Evolutionary conservation across 2,113 vertebrate species (phyloP).

Genomic region (Aegithalos caudatus): DNA sequence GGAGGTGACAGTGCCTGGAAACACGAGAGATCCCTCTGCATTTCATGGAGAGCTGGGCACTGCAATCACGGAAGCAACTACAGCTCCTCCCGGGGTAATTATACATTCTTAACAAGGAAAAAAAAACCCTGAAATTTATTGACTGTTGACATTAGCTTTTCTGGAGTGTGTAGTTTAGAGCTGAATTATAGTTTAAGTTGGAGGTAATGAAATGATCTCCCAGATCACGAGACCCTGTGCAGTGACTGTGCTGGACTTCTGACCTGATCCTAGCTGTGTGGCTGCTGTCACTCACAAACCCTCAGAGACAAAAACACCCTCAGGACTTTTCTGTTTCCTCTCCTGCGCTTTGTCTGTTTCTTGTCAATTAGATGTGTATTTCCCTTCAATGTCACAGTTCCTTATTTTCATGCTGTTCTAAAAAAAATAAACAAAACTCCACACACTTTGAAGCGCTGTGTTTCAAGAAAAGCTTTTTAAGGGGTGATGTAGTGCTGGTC

Average conservation of each 20-base stretch:
- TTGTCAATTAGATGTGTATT: accelerated
- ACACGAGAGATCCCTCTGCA: accelerated
- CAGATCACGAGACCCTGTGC: accelerated
- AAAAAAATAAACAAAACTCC: no score
- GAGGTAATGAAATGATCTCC: not conserved
- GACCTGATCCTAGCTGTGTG: accelerated
- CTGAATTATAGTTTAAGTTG: accelerated
- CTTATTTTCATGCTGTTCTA: no score
- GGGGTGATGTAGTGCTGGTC: accelerated
- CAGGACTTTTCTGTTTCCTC: accelerated
- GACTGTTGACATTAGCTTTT: not conserved
- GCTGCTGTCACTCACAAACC: not conserved
- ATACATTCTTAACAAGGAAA: not conserved
- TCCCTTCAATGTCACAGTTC: accelerated
- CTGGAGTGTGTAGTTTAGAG: not conserved
- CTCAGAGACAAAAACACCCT: accelerated
- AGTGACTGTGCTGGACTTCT: accelerated
- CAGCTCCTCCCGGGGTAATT: not conserved
- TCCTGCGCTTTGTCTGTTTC: accelerated
- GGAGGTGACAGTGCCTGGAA: not conserved
- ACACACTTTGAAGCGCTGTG: accelerated
- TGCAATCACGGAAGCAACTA: accelerated
- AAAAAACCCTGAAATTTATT: not conserved
- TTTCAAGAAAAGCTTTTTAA: accelerated
- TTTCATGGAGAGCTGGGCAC: accelerated